Base-by-base conservation (phyloP, 2,888 invertebrate species). In the Volucella inanis region DNA sequence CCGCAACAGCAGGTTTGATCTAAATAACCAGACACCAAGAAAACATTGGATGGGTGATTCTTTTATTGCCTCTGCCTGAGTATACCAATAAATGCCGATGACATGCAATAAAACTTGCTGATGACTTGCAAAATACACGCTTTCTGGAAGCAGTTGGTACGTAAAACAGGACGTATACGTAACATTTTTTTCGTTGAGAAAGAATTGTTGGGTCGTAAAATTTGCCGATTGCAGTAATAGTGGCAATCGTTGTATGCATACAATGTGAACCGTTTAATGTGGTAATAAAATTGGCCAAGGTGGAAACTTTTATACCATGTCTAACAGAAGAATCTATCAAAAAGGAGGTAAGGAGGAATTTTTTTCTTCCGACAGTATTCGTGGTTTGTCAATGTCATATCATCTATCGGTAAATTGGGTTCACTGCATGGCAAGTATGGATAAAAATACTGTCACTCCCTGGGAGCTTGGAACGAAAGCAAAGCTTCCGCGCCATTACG, bases 71-170 rank as follows among this genome's bases (percentile, higher is more conserved):
- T 52, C 59, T 43, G 72, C 68, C 49, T 68, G 68, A 74, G 31
- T 31, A 72, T 45, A 62, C 38, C 72, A 62, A 78, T 78, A 78
- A 78, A 78, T 64, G 67, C 47, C 57, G 52, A 81, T 50, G 62
- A 68, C 54, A 74, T 61, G 61, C 55, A 78, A 83, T 83, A 83
- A 83, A 77, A 83, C 47, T 72, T 59, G 57, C n/a, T 45, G 70
- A 75, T 64, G 68, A 38, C 52, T 49, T 54, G 52, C 64, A 50
- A 72, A 74, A 55, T 67, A 65, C 15, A 3, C 45, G 54, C 55
- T 47, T 38, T 45, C 49, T 61, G 52, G 68, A 54, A 41, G 22
- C n/a, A 74, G 39, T 52, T 43, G 45, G 68, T 55, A 67, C 57
- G 78, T 31, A 31, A 4, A 0, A 31, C 31, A 31, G 31, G 31